Percentiles rank a stretch among this genome's conserved stretches.
Evolutionary conservation across 2,113 vertebrate genomes (phyloP).

Genomic region (Garra rufa): DNA sequence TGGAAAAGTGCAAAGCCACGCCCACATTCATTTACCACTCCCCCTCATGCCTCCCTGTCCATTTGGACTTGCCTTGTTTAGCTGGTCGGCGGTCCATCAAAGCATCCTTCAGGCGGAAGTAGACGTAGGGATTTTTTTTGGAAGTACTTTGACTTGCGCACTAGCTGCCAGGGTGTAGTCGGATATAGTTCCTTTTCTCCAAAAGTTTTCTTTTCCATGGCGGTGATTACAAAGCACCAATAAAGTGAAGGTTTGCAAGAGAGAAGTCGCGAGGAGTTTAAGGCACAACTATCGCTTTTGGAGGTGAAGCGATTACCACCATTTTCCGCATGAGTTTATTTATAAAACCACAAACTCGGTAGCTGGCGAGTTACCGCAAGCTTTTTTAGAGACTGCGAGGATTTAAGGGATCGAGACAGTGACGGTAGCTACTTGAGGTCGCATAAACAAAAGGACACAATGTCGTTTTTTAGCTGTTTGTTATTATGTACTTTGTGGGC

Average conservation of each 20-base stretch:
- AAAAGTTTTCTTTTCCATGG: constrained; percentile 66
- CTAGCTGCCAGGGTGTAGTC: constrained; percentile 75
- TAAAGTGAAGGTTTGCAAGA: constrained; percentile 52
- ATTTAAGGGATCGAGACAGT: constrained; percentile 46
- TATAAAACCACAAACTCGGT: constrained; percentile 46
- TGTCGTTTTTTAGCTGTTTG: constrained; percentile 59
- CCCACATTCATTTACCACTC: neutral
- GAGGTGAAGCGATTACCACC: constrained; percentile 16
- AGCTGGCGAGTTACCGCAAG: constrained; percentile 52
- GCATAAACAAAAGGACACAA: constrained; percentile 48
- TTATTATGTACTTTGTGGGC: constrained; percentile 58
- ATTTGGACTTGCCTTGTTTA: constrained; percentile 47
- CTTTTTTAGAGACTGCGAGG: constrained; percentile 45
- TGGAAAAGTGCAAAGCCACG: constrained; percentile 11
- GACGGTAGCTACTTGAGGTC: constrained; percentile 25
- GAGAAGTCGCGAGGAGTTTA: constrained; percentile 36
- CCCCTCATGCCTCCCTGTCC: constrained; percentile 5
- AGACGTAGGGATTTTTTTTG: constrained; percentile 55
- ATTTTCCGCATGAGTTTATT: constrained; percentile 52
- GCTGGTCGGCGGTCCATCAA: constrained; percentile 54
- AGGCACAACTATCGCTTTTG: constrained; percentile 5
- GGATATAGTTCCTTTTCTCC: constrained; percentile 64
- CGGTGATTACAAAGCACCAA: constrained; percentile 70
- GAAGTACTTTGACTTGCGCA: constrained; percentile 69
- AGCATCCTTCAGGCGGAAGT: constrained; percentile 67